Conservation (phyloP, 2,113 vertebrate genomes). For the Galemys pyrenaicus region DNA sequence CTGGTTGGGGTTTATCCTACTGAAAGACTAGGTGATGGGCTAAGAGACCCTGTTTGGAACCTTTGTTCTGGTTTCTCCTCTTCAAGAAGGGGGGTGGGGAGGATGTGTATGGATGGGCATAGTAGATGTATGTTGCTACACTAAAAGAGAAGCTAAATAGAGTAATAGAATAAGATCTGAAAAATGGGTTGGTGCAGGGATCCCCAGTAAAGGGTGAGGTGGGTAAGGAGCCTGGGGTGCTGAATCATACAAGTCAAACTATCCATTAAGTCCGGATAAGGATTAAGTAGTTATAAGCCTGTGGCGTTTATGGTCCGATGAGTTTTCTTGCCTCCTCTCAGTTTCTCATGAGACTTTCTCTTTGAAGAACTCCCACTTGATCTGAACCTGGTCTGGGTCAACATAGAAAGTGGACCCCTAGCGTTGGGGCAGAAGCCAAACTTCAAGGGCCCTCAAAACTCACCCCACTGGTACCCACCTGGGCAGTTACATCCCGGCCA, state of each 20-base stretch:
- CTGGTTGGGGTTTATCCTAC: background rate
- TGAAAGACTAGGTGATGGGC: slow-evolving; percentile 32
- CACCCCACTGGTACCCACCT: fast-evolving
- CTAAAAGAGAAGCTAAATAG: background rate
- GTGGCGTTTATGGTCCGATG: background rate
- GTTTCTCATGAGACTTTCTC: background rate
- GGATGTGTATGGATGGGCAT: background rate
- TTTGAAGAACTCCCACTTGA: background rate
- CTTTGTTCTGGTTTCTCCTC: background rate
- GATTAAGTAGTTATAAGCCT: background rate
- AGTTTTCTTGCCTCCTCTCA: background rate
- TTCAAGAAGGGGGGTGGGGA: background rate
- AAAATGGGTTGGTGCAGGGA: background rate
- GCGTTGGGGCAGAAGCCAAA: background rate
- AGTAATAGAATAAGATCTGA: slow-evolving; percentile 15
- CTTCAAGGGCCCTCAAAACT: background rate
- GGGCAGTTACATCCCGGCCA: no score
- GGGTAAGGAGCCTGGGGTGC: background rate
- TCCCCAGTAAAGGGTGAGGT: background rate
- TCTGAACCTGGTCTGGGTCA: background rate
- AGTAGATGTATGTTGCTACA: background rate
- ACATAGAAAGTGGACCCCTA: slow-evolving; percentile 5
- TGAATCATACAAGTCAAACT: background rate
- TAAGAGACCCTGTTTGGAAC: background rate
- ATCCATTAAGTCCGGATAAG: background rate